Conservation (phyloP, 2,113 vertebrate species). For the Oplegnathus fasciatus region DNA sequence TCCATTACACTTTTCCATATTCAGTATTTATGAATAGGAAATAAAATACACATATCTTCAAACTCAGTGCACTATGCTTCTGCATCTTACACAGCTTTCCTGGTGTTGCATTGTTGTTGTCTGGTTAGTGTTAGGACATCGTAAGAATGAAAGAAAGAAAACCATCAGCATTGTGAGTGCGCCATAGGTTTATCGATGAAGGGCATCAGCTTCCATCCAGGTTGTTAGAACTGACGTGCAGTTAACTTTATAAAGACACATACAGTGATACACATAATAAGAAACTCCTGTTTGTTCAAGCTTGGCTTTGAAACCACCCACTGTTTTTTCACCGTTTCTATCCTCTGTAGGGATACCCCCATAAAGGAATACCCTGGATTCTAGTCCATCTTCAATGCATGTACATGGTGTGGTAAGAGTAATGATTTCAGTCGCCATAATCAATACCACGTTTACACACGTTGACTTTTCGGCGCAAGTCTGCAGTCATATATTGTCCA, state of each 20-base stretch:
- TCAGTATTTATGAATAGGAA: too few relatives aligned
- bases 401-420: neutral
- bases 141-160: too few relatives aligned
- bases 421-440: neutral
- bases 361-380: neutral
- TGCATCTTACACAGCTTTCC: too few relatives aligned
- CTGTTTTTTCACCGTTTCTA: neutral
- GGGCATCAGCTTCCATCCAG: neutral
- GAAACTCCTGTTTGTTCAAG: neutral
- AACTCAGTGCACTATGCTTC: too few relatives aligned
- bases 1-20: too few relatives aligned
- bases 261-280: neutral
- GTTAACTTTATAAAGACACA: neutral
- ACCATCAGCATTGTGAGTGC: too few relatives aligned
- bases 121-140: too few relatives aligned
- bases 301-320: neutral
- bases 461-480: neutral
- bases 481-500: neutral
- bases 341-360: neutral
- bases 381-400: neutral
- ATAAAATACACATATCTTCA: too few relatives aligned
- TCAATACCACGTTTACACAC: constrained; percentile 10
- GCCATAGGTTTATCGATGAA: too few relatives aligned
- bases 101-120: too few relatives aligned
- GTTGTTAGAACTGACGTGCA: neutral